Evolutionary conservation across 2,888 invertebrate species (phyloP), one percentile per base, ranked within the genome.

Genomic region (Lutraria lutraria): DNA sequence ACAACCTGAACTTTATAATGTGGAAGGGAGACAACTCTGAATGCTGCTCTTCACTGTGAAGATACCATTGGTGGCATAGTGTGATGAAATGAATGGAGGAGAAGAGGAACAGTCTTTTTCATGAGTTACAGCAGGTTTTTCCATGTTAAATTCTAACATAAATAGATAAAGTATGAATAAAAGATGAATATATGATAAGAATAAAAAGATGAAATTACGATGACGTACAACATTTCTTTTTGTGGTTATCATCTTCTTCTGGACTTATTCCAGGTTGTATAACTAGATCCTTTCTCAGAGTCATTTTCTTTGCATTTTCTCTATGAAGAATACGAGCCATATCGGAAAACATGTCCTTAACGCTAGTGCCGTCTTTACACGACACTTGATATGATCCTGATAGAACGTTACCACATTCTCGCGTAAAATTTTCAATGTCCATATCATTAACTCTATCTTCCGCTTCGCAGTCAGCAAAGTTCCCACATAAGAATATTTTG

Each of bases 401-500:
- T 93, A 99, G 98, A 85, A 99, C 97, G 96, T 98, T 98, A 96
- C 98, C 99, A 96, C 99, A 99, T 96, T 99, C 98, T 96, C 98
- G 89, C 68, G 93, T 98, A 97, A 99, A 99, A 93, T 98, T 98
- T 96, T 99, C 98, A 97, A 99, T 98, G 96, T 99, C 99, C 88
- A 98, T 97, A 96, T 99, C 98, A 25, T 98, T 98, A 15, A 99
- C 98, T n/a, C 91, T 88, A 56, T 94, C 95, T 97, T 98, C 98
- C 19, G 97, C 98, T 95, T 98, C 98, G 85, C 98, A 97, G 97
- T 99, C 99, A 83, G 98, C 97, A 97, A 99, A 99, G 96, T 99
- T 99, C 83, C 99, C 99, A 97, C 99, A 99, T 25, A 99, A 97
- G 97, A 98, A 99, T 96, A 99, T 99, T 97, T 99, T 98, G 10